Evolutionary conservation across 2,113 vertebrate genomes (phyloP), one percentile per base, ranked within the genome.

Genomic region (Zootoca vivipara): DNA sequence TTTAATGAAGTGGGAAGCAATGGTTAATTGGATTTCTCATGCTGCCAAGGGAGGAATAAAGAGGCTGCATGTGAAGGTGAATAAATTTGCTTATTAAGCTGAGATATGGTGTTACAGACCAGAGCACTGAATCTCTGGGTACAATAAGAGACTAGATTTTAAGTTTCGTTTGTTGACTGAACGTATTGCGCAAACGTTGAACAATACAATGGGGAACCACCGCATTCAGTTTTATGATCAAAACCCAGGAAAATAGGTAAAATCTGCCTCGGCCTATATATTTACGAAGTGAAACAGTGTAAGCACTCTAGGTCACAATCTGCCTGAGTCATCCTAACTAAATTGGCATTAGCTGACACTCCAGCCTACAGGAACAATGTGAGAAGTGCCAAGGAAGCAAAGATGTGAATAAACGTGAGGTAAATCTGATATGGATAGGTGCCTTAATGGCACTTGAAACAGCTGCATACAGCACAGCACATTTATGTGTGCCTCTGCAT

Each of bases 341-440:
- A 79, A 56, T 52, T 87, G 77, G 79, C 13, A 78, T 78, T 79
- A 93, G 2, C 2, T 91, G 72, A 78, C 83, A 30, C 75, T 74
- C 22, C 78, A 58, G 2, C 62, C 2, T 4, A 28, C 38, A 62
- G 38, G 52, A 62, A 72, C 52, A 26, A 7, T 52, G 87, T 87
- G 87, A 74, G 52, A 91, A 85, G 65, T 89, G 33, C 16, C 67
- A 89, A 20, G 12, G 80, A 83, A 87, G 1, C 72, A 88, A 85
- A 85, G 7, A 10, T 78, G 4, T 69, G 77, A 84, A 80, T 89
- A 33, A 13, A 33, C 12, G 5, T 75, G n/a, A 56, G 77, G 64
- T 85, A 89, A 67, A 72, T 15, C 28, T 9, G 35, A 78, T 69
- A 70, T 40, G 26, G 28, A 40, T 82, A 5, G 82, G 18, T 28